These are phyloP conservation scores for Hippasteria phrygiana DNA, from an alignment of 53 echinoderm and acorn worm species.

Conservation along the genomic window DNA sequence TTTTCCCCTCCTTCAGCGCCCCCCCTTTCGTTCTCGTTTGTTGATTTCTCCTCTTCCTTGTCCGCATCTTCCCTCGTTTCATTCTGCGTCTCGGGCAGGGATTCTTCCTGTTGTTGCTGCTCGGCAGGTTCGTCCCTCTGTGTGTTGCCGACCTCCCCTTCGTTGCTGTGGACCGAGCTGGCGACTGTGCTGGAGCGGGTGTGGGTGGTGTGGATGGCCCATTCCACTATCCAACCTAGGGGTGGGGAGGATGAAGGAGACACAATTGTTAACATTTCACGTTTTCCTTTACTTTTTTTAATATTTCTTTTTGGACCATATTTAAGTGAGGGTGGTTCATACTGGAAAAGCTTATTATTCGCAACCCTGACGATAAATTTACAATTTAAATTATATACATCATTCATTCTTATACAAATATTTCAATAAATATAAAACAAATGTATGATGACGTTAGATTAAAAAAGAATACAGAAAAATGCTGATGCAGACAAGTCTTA, in stretches of 20 bases:
- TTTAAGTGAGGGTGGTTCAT: too few relatives aligned
- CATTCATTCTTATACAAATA: too few relatives aligned
- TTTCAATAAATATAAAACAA: too few relatives aligned
- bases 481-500: too few relatives aligned
- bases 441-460: too few relatives aligned
- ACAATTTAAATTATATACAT: too few relatives aligned
- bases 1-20: conserved; percentile 44
- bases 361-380: too few relatives aligned
- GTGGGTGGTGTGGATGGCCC: conserved; percentile 86
- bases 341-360: too few relatives aligned
- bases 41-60: conserved; percentile 30
- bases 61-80: conserved; percentile 45
- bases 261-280: too few relatives aligned
- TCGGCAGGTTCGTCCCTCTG: conserved; percentile 19
- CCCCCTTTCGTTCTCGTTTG: conserved; percentile 42
- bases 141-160: conserved; percentile 56
- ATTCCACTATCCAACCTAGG: conserved; percentile 95
- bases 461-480: too few relatives aligned
- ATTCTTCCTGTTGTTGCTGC: conserved; percentile 31
- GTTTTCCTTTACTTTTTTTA: too few relatives aligned
- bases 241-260: neutral
- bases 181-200: conserved; percentile 71
- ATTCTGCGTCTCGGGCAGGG: neutral
- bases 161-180: conserved; percentile 58
- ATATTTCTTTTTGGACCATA: too few relatives aligned